These are phyloP conservation scores for Seira ritae DNA, from an alignment of 2,888 invertebrate species.

Conservation along the genomic window DNA sequence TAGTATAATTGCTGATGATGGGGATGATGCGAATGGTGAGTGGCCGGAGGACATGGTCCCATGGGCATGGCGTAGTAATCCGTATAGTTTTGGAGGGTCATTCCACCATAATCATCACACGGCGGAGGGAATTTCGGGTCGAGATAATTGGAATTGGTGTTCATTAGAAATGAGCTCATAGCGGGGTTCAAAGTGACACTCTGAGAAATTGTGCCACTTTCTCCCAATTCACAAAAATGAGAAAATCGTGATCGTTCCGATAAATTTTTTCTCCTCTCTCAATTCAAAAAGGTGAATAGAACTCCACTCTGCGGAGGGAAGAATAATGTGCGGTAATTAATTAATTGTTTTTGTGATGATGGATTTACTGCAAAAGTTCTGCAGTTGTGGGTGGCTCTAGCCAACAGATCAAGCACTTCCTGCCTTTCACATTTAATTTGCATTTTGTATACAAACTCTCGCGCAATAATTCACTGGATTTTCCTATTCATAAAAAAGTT, in stretches of 20 bases:
- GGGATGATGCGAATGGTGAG: slow-evolving; percentile 79
- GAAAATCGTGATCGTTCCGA: background rate
- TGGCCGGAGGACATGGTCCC: slow-evolving; percentile 70
- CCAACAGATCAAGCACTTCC: slow-evolving; percentile 24
- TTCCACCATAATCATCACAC: slow-evolving; percentile 69
- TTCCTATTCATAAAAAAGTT: slow-evolving; percentile 15
- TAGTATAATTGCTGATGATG: slow-evolving; percentile 81
- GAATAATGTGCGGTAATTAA: slow-evolving; percentile 42
- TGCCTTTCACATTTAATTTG: slow-evolving; percentile 40
- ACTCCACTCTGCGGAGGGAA: slow-evolving; percentile 5
- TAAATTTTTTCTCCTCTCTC: background rate
- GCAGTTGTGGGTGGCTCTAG: background rate
- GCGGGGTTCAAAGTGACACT: slow-evolving; percentile 52
- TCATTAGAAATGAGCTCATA: slow-evolving; percentile 73
- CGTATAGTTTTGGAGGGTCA: slow-evolving; percentile 65
- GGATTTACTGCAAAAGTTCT: slow-evolving; percentile 57
- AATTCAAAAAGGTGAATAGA: background rate
- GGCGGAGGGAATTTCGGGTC: slow-evolving; percentile 77
- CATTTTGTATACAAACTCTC: slow-evolving; percentile 48
- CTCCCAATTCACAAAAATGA: slow-evolving; percentile 25
- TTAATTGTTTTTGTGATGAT: slow-evolving; percentile 52
- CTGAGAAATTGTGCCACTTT: slow-evolving; percentile 50
- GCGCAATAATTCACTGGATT: slow-evolving; percentile 52
- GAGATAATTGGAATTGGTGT: slow-evolving; percentile 75
- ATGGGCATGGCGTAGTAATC: slow-evolving; percentile 70